Evolutionary conservation across 2,113 vertebrate genomes (phyloP), one percentile per base, ranked within the genome.

Genomic region (Chlorocebus sabaeus): DNA sequence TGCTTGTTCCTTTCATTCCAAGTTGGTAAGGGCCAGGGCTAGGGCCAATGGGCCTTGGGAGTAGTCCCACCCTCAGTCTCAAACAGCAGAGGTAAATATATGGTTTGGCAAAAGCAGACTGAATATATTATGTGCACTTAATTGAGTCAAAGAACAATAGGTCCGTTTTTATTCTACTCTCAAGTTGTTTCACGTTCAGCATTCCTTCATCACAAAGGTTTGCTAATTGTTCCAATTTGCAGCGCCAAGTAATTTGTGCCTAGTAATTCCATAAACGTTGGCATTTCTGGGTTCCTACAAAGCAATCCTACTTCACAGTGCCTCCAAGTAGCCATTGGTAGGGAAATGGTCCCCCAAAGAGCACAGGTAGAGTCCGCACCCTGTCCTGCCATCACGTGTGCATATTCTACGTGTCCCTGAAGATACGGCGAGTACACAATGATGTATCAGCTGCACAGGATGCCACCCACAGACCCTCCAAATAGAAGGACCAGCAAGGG

Each of bases 161-260:
- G 85, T 38, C 61, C 90, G 45, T 89, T 98, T 98, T 96, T 79
- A 92, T 92, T 95, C 90, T 61, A 38, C 96, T 94, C 78, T 97
- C 97, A 97, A 95, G 96, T 98, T 82, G 82, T 80, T 97, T 93
- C 95, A 96, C 1, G 48, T 93, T 92, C 76, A 76, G 43, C 52
- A 83, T 94, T 93, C 90, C 86, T 98, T 93, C 43, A 0, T 89
- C 78, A 95, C 97, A 97, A 95, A 97, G 90, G 81, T 96, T 79
- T 85, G 90, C 84, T 97, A 92, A 97, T 96, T 86, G 92, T 97
- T 98, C 97, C 97, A 96, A 72, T 93, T 80, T 94, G 79, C 61
- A 91, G 43, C 78, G 85, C 96, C 96, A 95, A 95, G 91, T 95
- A 91, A 96, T 95, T 96, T 92, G 94, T 93, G 94, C 50, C 95